Evolutionary conservation across 2,888 invertebrate genomes (phyloP), one percentile per base, ranked within the genome.

Genomic region (Beris morrisii): DNA sequence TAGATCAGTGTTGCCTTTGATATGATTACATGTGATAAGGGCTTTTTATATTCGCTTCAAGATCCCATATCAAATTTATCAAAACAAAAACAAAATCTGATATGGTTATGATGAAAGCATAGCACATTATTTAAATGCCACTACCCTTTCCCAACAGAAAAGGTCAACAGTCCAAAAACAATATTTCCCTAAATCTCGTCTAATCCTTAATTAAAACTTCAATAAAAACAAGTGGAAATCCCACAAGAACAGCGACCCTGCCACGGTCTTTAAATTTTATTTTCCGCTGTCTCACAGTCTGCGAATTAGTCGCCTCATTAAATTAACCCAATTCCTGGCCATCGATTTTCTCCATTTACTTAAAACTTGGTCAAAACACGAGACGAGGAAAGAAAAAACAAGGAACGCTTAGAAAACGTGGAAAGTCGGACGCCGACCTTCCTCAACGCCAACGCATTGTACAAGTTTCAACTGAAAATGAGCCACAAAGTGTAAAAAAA

Each of bases 291-390:
- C 28, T 38, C 61, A 45, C 5, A 31, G 38, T 52, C 61, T 50
- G 50, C 61, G 52, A 64, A 64, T 64, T 64, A 64, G 55, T 54
- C 61, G 54, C 48, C 63, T 67, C 63, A 67, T 65, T 61, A 67
- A 69, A 69, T 69, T 69, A 69, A 69, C 69, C 69, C 66, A 69
- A 66, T 69, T 69, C 64, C 64, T 69, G 64, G 63, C 54, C 56
- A 69, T 69, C 65, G 69, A 69, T 69, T 69, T 68, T 38, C 22
- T 69, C 58, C 30, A 56, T 48, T 65, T 53, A 30, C 55, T 54
- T 45, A 28, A 46, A 64, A 69, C 61, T 67, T 67, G 66, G 61
- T 61, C 61, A 61, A 61, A 50, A 50, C 65, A 58, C 52, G 61
- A 69, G 57, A 69, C 61, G 31, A 7, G 28, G 22, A 61, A 68